phyloP scores from a whole-genome alignment of 2,113 vertebrate species.

The Stictonetta naevosa region DNA sequence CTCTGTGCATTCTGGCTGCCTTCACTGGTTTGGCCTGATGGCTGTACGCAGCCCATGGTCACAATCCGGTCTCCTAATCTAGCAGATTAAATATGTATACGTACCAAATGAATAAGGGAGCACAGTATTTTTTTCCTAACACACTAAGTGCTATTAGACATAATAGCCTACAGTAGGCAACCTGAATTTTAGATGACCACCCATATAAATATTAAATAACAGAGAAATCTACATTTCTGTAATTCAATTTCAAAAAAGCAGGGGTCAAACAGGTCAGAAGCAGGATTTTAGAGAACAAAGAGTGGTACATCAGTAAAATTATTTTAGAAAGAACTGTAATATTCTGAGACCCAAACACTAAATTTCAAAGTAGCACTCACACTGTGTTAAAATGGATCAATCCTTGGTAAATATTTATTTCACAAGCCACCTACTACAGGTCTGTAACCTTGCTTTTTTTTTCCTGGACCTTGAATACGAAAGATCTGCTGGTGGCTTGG shows the following conservation, averaged over 20 bases:
- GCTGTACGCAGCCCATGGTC: background rate
- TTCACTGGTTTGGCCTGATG: background rate
- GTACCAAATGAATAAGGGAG: background rate
- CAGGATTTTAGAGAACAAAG: background rate
- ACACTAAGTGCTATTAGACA: background rate
- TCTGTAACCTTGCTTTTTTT: background rate
- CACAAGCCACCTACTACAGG: conserved; percentile 32
- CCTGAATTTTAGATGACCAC: background rate
- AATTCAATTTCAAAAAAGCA: background rate
- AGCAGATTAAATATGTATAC: background rate
- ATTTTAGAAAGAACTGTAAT: background rate
- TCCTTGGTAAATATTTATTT: conserved; percentile 30
- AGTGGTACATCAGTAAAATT: background rate
- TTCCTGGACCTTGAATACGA: background rate
- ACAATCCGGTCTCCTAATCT: background rate
- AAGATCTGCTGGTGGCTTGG: background rate
- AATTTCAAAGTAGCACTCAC: background rate
- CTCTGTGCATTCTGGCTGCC: background rate
- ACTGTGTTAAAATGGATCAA: background rate
- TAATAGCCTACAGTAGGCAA: background rate
- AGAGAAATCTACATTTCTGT: background rate
- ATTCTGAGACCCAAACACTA: background rate
- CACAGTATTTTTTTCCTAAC: background rate
- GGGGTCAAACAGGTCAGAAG: background rate
- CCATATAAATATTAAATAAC: background rate